These are phyloP conservation scores for Cheilosia scutellata DNA, from an alignment of 2,888 invertebrate species.

Conservation along the genomic window DNA sequence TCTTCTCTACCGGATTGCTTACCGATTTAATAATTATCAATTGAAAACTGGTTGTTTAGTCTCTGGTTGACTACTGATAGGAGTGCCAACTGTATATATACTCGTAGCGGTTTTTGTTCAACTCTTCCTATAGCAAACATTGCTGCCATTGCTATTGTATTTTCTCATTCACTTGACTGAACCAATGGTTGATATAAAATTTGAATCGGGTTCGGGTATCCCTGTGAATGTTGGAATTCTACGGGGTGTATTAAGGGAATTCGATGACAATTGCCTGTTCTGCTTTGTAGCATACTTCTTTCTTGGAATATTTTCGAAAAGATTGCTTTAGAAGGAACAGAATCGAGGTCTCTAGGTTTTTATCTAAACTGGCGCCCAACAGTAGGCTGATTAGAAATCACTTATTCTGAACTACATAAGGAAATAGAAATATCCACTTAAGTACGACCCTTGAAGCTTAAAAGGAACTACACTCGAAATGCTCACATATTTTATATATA, in stretches of 20 bases:
- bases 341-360: too few species aligned
- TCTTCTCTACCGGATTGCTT: conserved; percentile 30
- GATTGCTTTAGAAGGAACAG: too few species aligned
- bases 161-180: conserved; percentile 57
- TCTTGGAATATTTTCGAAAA: too few species aligned
- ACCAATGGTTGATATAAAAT: conserved; percentile 51
- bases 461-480: too few species aligned
- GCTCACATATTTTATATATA: too few species aligned
- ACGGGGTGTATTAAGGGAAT: conserved; percentile 26
- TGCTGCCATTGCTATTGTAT: conserved; percentile 47
- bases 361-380: too few species aligned
- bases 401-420: too few species aligned
- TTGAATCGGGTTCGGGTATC: conserved; percentile 1
- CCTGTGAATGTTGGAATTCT: conserved; percentile 14
- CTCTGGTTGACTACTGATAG: conserved; percentile 43
- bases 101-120: background rate
- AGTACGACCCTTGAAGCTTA: too few species aligned
- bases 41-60: conserved; percentile 55
- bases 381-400: too few species aligned
- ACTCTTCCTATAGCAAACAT: conserved; percentile 34
- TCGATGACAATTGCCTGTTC: too few species aligned
- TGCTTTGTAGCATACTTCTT: too few species aligned
- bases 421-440: too few species aligned
- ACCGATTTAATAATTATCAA: conserved; percentile 62
- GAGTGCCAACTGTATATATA: conserved; percentile 1